A percentile compares a stretch with the other conserved stretches of the same genome.
Conservation (phyloP, 2,797 vertebrate species). For the Lerista edwardsae region DNA sequence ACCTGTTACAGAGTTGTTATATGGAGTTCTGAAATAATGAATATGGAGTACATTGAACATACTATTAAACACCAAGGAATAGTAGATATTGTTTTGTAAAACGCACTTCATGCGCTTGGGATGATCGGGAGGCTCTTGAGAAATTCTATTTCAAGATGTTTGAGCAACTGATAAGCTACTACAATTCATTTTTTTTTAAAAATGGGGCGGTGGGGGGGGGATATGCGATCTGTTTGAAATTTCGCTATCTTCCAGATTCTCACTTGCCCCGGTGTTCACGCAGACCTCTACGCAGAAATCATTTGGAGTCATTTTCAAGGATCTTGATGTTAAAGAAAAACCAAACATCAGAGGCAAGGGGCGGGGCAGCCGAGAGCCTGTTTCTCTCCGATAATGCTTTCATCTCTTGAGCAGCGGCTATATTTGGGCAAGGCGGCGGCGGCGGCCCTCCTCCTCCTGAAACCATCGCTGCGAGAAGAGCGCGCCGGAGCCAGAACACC, state of each 20-base stretch:
- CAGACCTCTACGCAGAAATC: not conserved
- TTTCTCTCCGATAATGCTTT: not conserved
- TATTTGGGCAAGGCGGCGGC: not conserved
- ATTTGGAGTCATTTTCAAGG: not conserved
- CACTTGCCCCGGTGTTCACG: too few species aligned
- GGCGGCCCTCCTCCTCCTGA: not conserved
- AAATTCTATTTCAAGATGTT: not conserved
- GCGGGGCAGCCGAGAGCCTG: not conserved
- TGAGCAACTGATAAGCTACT: not conserved
- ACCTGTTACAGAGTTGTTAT: not conserved
- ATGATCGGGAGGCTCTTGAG: not conserved
- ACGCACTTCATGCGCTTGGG: too few species aligned
- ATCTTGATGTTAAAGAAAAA: too few species aligned
- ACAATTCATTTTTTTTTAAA: not conserved
- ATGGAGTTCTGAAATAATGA: too few species aligned
- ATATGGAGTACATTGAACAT: too few species aligned
- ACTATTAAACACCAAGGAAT: too few species aligned
- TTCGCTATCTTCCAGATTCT: not conserved
- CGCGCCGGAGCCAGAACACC: not conserved
- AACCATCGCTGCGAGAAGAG: not conserved
- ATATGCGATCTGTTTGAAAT: too few species aligned
- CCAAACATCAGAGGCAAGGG: not conserved
- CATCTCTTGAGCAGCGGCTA: not conserved
- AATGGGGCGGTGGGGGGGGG: accelerated
- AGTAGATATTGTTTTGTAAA: not conserved